phyloP scores from a whole-genome alignment of 2,113 vertebrate species.

The Pterocles burchelli region DNA sequence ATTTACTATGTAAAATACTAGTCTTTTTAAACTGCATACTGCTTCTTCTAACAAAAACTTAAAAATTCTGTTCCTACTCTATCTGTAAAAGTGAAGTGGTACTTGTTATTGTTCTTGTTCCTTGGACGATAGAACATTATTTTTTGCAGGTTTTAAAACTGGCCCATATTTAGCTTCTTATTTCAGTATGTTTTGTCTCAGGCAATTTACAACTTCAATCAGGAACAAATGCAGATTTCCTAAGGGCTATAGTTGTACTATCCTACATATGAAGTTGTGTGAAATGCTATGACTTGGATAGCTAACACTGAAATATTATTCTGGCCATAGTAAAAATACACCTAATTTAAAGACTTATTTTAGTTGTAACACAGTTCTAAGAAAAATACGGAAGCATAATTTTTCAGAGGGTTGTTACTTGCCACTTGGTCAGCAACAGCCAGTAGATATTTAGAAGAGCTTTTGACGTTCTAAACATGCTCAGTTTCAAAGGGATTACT shows the following conservation, averaged over 20 bases:
- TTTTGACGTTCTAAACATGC: neutral
- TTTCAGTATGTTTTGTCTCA: constrained; percentile 19
- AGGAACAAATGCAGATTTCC: constrained; percentile 54
- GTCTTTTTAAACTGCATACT: neutral
- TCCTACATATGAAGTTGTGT: constrained; percentile 3
- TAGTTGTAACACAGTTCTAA: neutral
- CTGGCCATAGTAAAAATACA: neutral
- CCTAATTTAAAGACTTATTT: constrained; percentile 2
- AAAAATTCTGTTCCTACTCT: neutral
- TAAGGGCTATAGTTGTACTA: neutral
- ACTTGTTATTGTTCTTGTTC: neutral
- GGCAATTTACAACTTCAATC: constrained; percentile 36
- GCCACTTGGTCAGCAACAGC: neutral
- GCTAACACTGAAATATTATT: neutral
- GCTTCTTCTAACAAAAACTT: neutral
- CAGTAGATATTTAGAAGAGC: neutral
- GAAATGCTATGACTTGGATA: constrained; percentile 38
- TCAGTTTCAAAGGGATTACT: neutral
- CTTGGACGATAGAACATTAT: neutral
- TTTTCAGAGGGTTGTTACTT: neutral
- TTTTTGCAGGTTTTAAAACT: neutral
- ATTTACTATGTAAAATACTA: neutral
- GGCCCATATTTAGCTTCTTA: neutral
- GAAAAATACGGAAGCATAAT: neutral
- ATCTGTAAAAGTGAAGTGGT: neutral